phyloP scores from a whole-genome alignment of 1,140 invertebrate genomes.

The Drosophila oshimai region DNA sequence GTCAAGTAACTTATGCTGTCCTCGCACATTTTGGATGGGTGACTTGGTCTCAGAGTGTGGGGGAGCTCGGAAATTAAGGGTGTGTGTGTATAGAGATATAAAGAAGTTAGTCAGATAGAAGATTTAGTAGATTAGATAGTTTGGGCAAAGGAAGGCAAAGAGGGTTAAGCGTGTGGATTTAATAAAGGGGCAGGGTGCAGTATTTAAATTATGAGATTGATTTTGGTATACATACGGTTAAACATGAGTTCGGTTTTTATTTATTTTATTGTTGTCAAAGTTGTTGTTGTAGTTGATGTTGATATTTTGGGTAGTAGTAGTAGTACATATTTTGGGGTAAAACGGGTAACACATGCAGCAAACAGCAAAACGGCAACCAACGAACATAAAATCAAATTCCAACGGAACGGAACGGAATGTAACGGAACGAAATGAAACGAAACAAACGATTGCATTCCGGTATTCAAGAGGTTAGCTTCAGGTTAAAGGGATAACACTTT shows the following conservation, averaged over 20 bases:
- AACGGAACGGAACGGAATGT: slow-evolving; percentile 44
- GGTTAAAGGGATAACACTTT: slow-evolving; percentile 18
- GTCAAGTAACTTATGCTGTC: slow-evolving; percentile 81
- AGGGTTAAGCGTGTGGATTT: slow-evolving; percentile 1
- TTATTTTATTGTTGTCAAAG: slow-evolving; percentile 49
- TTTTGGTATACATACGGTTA: slow-evolving; percentile 41
- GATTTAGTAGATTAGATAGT: slow-evolving; percentile 4
- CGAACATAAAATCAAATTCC: slow-evolving; percentile 59
- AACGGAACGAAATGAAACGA: slow-evolving; percentile 56
- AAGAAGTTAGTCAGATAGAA: too few relatives aligned
- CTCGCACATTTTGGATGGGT: slow-evolving; percentile 49
- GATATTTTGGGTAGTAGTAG: slow-evolving; percentile 39
- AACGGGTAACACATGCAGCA: slow-evolving; percentile 73
- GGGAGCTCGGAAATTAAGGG: slow-evolving; percentile 18
- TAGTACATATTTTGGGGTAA: slow-evolving; percentile 30
- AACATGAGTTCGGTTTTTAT: slow-evolving; percentile 14
- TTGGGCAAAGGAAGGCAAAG: not conserved
- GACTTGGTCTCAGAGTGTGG: slow-evolving; percentile 4
- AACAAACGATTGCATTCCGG: slow-evolving; percentile 46
- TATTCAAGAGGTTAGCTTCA: slow-evolving; percentile 30
- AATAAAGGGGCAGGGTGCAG: not conserved
- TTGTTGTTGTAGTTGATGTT: slow-evolving; percentile 57
- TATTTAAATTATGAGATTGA: slow-evolving; percentile 15
- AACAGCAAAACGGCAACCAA: slow-evolving; percentile 71
- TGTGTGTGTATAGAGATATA: slow-evolving; percentile 7